These are phyloP conservation scores for Tetrapedia diversipes DNA, from an alignment of 2,888 invertebrate species.

Conservation along the genomic window DNA sequence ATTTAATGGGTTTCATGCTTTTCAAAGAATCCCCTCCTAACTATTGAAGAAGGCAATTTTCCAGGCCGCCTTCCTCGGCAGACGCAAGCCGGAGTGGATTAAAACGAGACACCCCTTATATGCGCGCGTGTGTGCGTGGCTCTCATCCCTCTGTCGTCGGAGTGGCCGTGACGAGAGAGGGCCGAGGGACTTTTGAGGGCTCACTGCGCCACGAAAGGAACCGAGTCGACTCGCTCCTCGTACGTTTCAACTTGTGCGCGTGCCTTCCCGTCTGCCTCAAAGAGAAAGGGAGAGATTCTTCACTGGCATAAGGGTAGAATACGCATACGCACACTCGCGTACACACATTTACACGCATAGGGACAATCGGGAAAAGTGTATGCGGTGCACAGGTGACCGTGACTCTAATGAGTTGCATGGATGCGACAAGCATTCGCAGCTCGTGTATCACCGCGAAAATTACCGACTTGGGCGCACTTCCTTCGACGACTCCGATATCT, in stretches of 20 bases:
- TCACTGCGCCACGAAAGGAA: slow-evolving; percentile 52
- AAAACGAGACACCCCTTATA: slow-evolving; percentile 36
- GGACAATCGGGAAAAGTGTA: slow-evolving; percentile 24
- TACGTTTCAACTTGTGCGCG: slow-evolving; percentile 17
- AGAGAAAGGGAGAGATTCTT: slow-evolving; percentile 39
- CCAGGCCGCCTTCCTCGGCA: slow-evolving; percentile 13
- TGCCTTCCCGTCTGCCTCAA: slow-evolving; percentile 46
- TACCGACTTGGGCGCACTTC: slow-evolving; percentile 3
- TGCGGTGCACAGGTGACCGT: slow-evolving; percentile 22
- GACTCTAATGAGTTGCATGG: slow-evolving; percentile 32
- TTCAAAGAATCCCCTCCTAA: slow-evolving; percentile 1
- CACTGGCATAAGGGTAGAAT: not conserved
- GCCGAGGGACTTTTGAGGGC: slow-evolving; percentile 57
- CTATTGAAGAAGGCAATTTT: slow-evolving; percentile 16
- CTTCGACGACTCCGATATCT: slow-evolving; percentile 6
- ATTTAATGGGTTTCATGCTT: no score
- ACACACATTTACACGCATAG: no score
- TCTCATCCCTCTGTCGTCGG: slow-evolving; percentile 47
- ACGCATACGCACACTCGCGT: no score
- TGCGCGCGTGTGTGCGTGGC: slow-evolving; percentile 7
- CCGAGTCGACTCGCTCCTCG: slow-evolving; percentile 43
- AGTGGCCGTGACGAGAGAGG: slow-evolving; percentile 54
- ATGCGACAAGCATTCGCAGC: not conserved
- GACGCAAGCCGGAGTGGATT: not conserved
- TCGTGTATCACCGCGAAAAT: slow-evolving; percentile 8